Conservation (phyloP, 2,113 vertebrate species). For the Nyctereutes procyonoides region DNA sequence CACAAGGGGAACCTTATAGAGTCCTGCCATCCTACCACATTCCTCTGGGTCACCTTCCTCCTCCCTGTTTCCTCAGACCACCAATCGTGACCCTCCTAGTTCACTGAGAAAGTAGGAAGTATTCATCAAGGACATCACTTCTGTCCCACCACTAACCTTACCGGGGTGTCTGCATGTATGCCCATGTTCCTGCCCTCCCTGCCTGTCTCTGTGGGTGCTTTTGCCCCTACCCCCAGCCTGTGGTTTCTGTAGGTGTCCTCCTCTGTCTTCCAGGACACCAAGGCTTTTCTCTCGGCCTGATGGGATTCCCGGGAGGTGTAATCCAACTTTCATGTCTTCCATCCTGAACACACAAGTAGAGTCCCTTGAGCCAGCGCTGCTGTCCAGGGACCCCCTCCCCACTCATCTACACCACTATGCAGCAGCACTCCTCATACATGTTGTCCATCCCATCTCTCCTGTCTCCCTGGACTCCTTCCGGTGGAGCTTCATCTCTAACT, state of each 20-base stretch:
- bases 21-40: no score
- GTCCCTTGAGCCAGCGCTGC: not conserved
- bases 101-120: not conserved
- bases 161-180: accelerated
- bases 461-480: not conserved
- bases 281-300: not conserved
- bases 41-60: no score
- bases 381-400: not conserved
- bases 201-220: no score
- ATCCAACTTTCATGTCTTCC: not conserved
- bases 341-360: not conserved
- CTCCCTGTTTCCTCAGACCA: not conserved
- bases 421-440: no score
- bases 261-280: not conserved
- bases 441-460: not conserved
- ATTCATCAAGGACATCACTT: not conserved
- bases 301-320: not conserved
- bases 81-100: not conserved
- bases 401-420: not conserved
- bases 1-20: not conserved
- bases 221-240: not conserved
- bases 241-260: not conserved
- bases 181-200: not conserved
- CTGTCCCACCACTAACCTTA: not conserved
- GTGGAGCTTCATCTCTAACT: not conserved